Evolutionary conservation across 2,888 invertebrate species (phyloP), one percentile per base, ranked within the genome.

Genomic region (Tethea ocularis): DNA sequence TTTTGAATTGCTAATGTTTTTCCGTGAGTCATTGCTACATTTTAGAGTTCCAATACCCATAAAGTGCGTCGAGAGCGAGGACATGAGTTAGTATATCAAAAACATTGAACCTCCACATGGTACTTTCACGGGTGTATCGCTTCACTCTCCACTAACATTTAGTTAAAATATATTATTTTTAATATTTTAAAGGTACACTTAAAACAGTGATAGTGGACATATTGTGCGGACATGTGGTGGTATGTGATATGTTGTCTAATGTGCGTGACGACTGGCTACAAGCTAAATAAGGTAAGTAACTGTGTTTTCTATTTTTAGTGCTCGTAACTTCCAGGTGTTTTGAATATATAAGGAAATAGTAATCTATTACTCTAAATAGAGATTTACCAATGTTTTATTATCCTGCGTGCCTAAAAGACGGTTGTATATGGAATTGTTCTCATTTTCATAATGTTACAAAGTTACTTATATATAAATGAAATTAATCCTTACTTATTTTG

Each of bases 61-160:
- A 84, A 87, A 85, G 86, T 85, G 83, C 82, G 73, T 78, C 57
- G 86, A 77, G 77, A 83, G 78, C 82, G 80, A 78, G 84, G 77
- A 78, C 82, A 85, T 87, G 84, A 87, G 86, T 91, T 91, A 88
- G 90, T 90, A 87, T 90, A 84, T 86, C 85, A 81, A 84, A 84
- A 85, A 80, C 83, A 80, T 84, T 82, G 86, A 83, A 80, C 79
- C 77, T 68, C 66, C 83, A 82, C 79, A 82, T 81, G 80, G 46
- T 77, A 76, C 82, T 82, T 82, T 79, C 78, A 70, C 68, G 67
- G 68, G 60, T 38, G 55, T 61, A 67, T 57, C 65, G 62, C 51
- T 60, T 57, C 59, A 63, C 59, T 69, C 63, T 61, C 61, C 59
- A 60, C 56, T 62, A 56, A 61, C 22, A 29, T 60, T 64, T 58